These are phyloP conservation scores for Tachina grossa DNA, from an alignment of 2,888 invertebrate genomes.

Conservation along the genomic window DNA sequence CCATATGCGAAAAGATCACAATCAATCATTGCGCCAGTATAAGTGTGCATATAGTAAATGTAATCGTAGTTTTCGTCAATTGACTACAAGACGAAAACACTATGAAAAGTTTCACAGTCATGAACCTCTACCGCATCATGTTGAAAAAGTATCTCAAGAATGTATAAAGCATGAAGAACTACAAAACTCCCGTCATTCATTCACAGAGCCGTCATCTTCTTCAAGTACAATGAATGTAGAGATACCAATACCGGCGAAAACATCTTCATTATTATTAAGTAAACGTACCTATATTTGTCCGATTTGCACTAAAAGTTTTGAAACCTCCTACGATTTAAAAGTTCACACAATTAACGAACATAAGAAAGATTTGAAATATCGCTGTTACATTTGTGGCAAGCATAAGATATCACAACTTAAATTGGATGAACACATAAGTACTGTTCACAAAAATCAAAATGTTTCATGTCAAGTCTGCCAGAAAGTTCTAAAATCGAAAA, in stretches of 20 bases:
- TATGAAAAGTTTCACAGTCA: conserved; percentile 66
- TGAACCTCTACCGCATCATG: conserved; percentile 31
- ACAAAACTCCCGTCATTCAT: conserved; percentile 52
- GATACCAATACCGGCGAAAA: background rate
- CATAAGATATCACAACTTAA: conserved; percentile 68
- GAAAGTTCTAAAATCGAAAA: conserved; percentile 68
- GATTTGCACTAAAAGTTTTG: conserved; percentile 54
- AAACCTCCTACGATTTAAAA: conserved; percentile 67
- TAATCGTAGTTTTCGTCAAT: conserved; percentile 66
- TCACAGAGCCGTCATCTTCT: conserved; percentile 23
- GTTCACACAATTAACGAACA: conserved; percentile 62
- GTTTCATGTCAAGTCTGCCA: conserved; percentile 65
- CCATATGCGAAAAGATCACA: conserved; percentile 68
- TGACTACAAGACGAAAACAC: conserved; percentile 65
- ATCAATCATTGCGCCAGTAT: conserved; percentile 60
- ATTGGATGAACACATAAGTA: conserved; percentile 67
- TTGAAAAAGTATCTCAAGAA: conserved; percentile 52
- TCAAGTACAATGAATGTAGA: conserved; percentile 14
- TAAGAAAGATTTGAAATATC: conserved; percentile 61
- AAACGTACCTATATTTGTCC: conserved; percentile 64
- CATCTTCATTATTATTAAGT: background rate
- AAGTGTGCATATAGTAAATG: conserved; percentile 66
- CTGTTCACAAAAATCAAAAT: conserved; percentile 62
- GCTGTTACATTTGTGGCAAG: conserved; percentile 66
- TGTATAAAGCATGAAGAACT: conserved; percentile 56